Base-by-base conservation (phyloP, 2,888 invertebrate species). In the Muscina levida region DNA sequence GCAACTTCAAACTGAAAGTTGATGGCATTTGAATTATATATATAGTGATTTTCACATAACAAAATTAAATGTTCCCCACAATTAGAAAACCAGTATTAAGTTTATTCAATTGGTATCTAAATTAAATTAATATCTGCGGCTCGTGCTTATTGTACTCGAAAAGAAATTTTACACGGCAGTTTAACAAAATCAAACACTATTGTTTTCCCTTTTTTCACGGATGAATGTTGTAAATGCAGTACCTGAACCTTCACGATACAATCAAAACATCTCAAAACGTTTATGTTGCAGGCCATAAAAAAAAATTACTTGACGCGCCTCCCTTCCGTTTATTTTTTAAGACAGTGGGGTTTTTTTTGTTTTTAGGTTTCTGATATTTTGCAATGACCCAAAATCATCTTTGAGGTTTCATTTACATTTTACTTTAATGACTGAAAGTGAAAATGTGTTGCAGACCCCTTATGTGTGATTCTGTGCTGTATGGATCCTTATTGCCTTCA, bases 401-500 rank as follows among this genome's bases (percentile, higher is more conserved):
- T 48, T 15, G 46, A 56, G 53, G 59, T 62, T 59, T 39, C 17
- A 26, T 71, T 37, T 17, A 46, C 17, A 53, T 46, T 62, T 76
- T 74, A 66, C 65, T 26, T 46, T 39, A 70, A 71, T 80, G 71
- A 74, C 74, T 72, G 81, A 81, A 81, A 81, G 81, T 81, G 81
- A 81, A 81, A 81, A 77, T 77, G 57, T 72, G 77, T 46, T 74
- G 67, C 74, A 74, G 75, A 72, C 72, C 68, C 11, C 51, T 62
- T 42, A 59, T 57, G 6, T 15, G 8, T n/a, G 56, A n/a, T 66
- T 72, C 67, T 72, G 76, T 44, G 26, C 31, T 48, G 31, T 57
- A 24, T 56, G 44, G 13, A 39, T 56, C 19, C 26, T 53, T 22
- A 6, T 37, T 39, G n/a, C 66, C 31, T 73, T 17, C 22, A 31